Evolutionary conservation across 2,888 invertebrate species (phyloP), one percentile per base, ranked within the genome.

Genomic region (Polydrusus tereticollis): DNA sequence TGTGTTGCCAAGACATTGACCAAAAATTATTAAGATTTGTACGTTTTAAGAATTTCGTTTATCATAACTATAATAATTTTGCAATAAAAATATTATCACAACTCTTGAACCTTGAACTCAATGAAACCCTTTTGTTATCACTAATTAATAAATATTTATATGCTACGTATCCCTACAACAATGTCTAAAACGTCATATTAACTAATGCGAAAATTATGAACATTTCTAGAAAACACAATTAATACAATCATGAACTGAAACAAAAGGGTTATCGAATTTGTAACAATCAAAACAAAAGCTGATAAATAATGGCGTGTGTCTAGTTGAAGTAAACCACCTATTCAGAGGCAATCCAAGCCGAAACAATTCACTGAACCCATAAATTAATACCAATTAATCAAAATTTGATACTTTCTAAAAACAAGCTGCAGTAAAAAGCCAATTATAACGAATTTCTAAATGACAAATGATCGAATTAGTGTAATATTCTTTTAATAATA

Each of bases 401-500:
- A 71, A 73, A 73, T 72, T 71, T 76, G 75, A 77, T 79, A 78
- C 73, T 76, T 75, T 71, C 43, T 69, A 75, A 77, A 77, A 68
- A 64, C 69, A 71, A 74, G 58, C 55, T 59, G 65, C 62, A 66
- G 45, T 55, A 62, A 75, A 75, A 69, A 63, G 68, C 65, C 63
- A 73, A 67, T 75, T 72, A 71, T 73, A 68, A 69, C 73, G 69
- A 68, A 74, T 76, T 77, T 75, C 76, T 78, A 74, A 73, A 79
- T 82, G 82, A 82, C 80, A 82, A 82, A 82, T 81, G 81, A 79
- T 79, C 81, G 76, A 80, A 81, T 81, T 81, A 80, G 79, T 78
- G 77, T 82, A 82, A 82, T 82, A 79, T 77, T 75, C 75, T 80
- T 82, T 80, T 82, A 82, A 82, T 82, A 79, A 81, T 72, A 79